Evolutionary conservation across 2,797 vertebrate species (phyloP).

Genomic region (Hippocampus kuda): DNA sequence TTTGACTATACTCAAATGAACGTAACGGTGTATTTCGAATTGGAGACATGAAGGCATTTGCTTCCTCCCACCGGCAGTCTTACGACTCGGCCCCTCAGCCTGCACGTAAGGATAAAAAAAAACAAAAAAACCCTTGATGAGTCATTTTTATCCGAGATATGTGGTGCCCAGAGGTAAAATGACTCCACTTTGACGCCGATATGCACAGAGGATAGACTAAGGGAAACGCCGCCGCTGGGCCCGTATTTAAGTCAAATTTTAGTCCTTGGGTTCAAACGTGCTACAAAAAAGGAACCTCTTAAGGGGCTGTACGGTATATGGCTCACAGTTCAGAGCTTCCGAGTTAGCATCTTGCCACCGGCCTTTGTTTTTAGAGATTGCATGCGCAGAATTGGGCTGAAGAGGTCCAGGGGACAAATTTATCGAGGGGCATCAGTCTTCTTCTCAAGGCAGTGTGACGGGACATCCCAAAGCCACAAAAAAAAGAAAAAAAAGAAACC

Average conservation of each 20-base stretch:
- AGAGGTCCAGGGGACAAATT: no score
- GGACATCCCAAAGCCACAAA: no score
- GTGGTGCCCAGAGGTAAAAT: conserved; percentile 12
- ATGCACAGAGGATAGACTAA: not conserved
- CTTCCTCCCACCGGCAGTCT: conserved; percentile 13
- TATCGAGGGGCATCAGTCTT: no score
- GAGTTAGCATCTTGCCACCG: no score
- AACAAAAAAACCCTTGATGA: conserved; percentile 28
- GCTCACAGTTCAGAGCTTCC: no score
- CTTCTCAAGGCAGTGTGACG: no score
- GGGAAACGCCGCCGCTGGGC: conserved; percentile 23
- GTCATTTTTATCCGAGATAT: conserved; percentile 24
- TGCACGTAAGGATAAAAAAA: conserved; percentile 26
- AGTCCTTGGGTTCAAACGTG: conserved; percentile 17
- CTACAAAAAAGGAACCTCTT: not conserved
- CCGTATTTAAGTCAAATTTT: conserved; percentile 20
- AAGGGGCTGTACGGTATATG: not conserved
- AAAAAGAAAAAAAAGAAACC: no score
- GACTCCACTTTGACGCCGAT: conserved; percentile 6
- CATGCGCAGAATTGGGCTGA: no score
- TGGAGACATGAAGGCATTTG: conserved; percentile 32
- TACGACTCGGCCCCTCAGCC: conserved; percentile 1
- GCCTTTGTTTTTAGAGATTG: no score
- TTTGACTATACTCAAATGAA: conserved; percentile 47
- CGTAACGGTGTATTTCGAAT: conserved; percentile 33